Evolutionary conservation across 2,113 vertebrate species (phyloP), one percentile per base, ranked within the genome.

Genomic region (Anser cygnoides): DNA sequence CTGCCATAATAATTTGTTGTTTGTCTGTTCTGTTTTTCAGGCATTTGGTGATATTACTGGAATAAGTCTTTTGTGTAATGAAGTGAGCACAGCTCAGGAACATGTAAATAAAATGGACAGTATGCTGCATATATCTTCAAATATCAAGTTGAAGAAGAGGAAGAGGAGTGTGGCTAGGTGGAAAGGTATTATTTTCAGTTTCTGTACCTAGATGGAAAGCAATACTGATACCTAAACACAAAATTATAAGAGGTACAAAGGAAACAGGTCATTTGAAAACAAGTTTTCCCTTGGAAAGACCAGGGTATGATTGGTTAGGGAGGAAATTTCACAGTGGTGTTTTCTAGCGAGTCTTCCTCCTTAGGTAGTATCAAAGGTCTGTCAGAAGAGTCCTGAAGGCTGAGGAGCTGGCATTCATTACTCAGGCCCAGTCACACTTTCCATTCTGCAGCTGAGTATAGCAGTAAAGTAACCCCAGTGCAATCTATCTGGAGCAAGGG

Each of bases 21-120:
- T 95, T 95, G 41, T 89, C 92, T n/a, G 8, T 95, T 82, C 57
- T 33, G 4, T 62, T 95, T 96, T 97, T 81, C 96, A 99, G 99
- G 98, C 98, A n/a, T 98, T 98, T 73, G 98, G 98, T 77, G 98
- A 98, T 46, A 77, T 98, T 76, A 92, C 97, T 65, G 95, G 91
- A 46, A 76, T 95, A 43, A 94, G 55, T 23, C 84, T 92, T 13
- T 58, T 92, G 49, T 83, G 92, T 37, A 86, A 82, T 41, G 96
- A 97, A 83, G 73, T 73, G 73, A 67, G 84, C 73, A 33, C 68
- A 44, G 85, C 85, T 10, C 95, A 97, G 85, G 94, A 97, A 22
- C 44, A 19, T 1, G 18, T 76, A 76, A 93, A 63, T 13, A 65
- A 96, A 74, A 93, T 43, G 50, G 89, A 96, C 35, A 75, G 88